Conservation (phyloP, 2,888 invertebrate species). For the Pseudococcus longispinus region DNA sequence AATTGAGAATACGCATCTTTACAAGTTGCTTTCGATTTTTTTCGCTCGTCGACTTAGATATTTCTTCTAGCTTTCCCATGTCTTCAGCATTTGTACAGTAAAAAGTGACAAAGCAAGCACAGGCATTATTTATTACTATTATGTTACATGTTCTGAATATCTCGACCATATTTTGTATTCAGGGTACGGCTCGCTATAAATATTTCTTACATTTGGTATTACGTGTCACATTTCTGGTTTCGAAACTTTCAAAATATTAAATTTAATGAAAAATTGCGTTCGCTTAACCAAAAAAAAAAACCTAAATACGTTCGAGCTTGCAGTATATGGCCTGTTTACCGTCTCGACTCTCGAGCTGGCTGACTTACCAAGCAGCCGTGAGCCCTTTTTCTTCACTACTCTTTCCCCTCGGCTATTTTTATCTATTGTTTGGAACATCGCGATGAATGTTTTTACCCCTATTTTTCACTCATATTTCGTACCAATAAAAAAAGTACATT, state of each 20-base stretch:
- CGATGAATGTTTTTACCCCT: no score
- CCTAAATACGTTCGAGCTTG: constrained; percentile 31
- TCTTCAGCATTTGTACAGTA: constrained; percentile 13
- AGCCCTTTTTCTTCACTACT: no score
- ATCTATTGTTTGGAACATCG: no score
- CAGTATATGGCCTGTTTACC: not conserved
- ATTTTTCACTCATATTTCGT: no score
- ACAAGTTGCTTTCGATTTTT: no score
- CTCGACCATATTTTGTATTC: constrained; percentile 52
- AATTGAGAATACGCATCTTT: no score
- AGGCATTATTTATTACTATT: constrained; percentile 53
- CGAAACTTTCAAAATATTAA: constrained; percentile 52
- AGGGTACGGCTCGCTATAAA: constrained; percentile 46
- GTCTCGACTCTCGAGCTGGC: not conserved
- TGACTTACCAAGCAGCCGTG: no score
- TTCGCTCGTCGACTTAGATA: no score
- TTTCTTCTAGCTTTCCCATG: no score
- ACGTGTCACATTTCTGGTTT: constrained; percentile 55
- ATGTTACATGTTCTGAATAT: constrained; percentile 54
- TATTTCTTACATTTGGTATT: constrained; percentile 54
- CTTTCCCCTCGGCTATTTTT: no score
- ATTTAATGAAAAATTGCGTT: constrained; percentile 53
- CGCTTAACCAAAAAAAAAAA: constrained; percentile 2
- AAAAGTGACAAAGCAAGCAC: constrained; percentile 48
- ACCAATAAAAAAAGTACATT: no score